Percentiles rank a stretch among this genome's conserved stretches.
These are phyloP conservation scores for Phenganax subtilis DNA, from an alignment of 92 coral and sea anemone species.

Conservation along the genomic window DNA sequence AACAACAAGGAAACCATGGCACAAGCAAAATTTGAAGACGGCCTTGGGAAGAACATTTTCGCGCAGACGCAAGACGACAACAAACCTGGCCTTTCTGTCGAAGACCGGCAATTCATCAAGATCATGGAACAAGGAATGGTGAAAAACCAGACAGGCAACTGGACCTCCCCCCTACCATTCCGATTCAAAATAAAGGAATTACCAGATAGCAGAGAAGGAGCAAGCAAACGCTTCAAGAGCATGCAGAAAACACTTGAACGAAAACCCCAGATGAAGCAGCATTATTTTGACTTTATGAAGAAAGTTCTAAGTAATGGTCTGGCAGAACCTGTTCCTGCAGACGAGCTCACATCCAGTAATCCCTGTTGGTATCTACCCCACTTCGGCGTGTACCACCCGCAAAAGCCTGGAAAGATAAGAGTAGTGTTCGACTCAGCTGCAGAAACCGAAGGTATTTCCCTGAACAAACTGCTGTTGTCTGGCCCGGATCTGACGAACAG, in stretches of 20 bases:
- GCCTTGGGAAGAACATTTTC: constrained; percentile 32
- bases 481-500: constrained; percentile 45
- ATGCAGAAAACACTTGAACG: constrained; percentile 32
- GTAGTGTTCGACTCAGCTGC: constrained; percentile 57
- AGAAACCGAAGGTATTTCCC: constrained; percentile 41
- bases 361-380: constrained; percentile 47
- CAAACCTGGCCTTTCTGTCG: constrained; percentile 21
- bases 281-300: constrained; percentile 30
- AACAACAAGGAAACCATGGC: background rate
- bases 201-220: constrained; percentile 37
- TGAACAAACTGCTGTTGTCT: constrained; percentile 43
- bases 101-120: constrained; percentile 34
- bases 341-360: background rate
- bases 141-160: constrained; percentile 40
- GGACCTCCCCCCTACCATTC: constrained; percentile 51
- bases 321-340: constrained; percentile 23
- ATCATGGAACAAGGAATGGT: constrained; percentile 40
- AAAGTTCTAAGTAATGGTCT: constrained; percentile 39
- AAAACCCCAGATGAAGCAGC: constrained; percentile 44
- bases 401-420: constrained; percentile 40
- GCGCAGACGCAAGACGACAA: constrained; percentile 13
- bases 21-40: constrained; percentile 4
- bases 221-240: constrained; percentile 37
- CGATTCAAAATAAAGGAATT: constrained; percentile 16
- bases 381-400: constrained; percentile 48